Evolutionary conservation across 2,797 vertebrate genomes (phyloP), one percentile per base, ranked within the genome.

Genomic region (Hypotaenidia philippensis): DNA sequence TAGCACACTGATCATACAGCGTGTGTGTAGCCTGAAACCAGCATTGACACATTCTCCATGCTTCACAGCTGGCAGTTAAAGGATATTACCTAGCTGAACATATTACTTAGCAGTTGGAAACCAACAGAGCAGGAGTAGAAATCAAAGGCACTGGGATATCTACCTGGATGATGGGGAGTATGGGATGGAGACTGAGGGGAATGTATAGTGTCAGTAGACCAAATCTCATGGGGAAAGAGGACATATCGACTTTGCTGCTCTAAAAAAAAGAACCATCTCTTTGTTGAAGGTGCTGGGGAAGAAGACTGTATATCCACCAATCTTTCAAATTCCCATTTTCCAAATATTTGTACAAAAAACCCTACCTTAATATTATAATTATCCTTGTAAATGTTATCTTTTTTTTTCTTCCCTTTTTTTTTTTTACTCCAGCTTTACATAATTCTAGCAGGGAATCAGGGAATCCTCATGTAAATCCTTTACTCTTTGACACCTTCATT

Each of bases 401-500:
- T 14, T 44, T 5, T 16, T 23, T 21, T 40, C 5, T 15, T 36
- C 19, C 5, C 9, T 23, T 23, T 14, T 4, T 41, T n/a, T n/a
- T n/a, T 49, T 19, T 11, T 2, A 7, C 12, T 18, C 11, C 2
- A 2, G 4, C 21, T 89, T 79, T 61, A 53, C 20, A 29, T 6
- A 53, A 13, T 57, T 79, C 21, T 79, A 10, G 18, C 41, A 44
- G 41, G 18, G 41, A 44, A 44, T 15, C 27, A 55, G 68, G 36
- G 9, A 86, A 68, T 50, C 23, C 6, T 55, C 9, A 15, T 36
- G 16, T 57, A 66, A 59, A 44, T 82, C 60, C 93, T 92, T 92
- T 86, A 84, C 92, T 92, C 32, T 82, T 68, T 94, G 87, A 83
- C 79, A 80, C 40, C 53, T 95, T 90, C 94, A 95, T 94, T 96